These are phyloP conservation scores for Crotalus viridis DNA, from an alignment of 2,113 vertebrate species.

Conservation along the genomic window DNA sequence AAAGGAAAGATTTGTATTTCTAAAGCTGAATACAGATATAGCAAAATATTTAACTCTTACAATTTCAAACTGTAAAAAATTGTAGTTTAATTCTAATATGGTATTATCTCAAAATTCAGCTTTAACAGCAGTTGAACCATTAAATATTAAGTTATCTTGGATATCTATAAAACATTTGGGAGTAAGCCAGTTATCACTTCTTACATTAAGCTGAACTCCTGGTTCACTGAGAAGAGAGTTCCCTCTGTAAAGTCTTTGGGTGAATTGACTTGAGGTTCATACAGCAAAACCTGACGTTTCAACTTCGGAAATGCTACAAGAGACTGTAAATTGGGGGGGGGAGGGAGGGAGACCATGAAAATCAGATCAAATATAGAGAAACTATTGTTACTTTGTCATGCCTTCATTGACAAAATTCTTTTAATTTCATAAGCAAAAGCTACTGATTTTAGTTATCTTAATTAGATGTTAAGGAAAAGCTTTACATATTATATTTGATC, in stretches of 20 bases:
- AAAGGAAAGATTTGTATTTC: background rate
- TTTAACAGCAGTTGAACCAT: conserved; percentile 26
- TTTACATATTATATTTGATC: background rate
- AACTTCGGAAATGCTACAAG: conserved; percentile 99
- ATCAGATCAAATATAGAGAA: conserved; percentile 24
- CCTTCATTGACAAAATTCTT: background rate
- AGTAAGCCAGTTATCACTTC: conserved; percentile 36
- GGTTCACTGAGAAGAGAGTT: conserved; percentile 97
- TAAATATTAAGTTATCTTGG: conserved; percentile 35
- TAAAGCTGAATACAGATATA: background rate
- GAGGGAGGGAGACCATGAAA: conserved; percentile 49
- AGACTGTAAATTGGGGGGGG: conserved; percentile 74
- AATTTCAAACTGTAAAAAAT: conserved; percentile 6
- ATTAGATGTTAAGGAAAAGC: background rate
- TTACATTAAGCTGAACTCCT: conserved; percentile 99
- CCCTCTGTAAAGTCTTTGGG: conserved; percentile 99
- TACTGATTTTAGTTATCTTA: background rate
- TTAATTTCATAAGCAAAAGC: background rate
- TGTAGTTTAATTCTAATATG: background rate
- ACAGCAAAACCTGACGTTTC: conserved; percentile 95
- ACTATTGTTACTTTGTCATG: background rate
- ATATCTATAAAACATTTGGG: conserved; percentile 23
- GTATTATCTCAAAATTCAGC: background rate
- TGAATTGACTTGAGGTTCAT: conserved; percentile 94
- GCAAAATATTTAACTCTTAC: background rate